phyloP scores from a whole-genome alignment of 2,888 invertebrate genomes.

The Chalcis sispes region DNA sequence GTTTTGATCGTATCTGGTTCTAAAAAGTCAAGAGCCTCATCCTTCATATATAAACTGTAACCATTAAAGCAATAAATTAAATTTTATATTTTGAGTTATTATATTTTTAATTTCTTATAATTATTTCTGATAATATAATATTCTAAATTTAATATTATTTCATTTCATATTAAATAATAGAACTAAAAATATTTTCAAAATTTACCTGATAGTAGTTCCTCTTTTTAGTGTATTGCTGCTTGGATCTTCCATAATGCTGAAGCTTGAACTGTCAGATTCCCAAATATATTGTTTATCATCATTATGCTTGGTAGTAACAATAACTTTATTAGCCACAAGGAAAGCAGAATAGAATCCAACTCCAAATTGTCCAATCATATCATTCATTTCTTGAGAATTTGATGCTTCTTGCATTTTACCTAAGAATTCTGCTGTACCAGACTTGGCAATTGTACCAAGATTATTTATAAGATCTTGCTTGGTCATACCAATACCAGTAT shows the following conservation, averaged over 20 bases:
- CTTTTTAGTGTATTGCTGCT: conserved; percentile 93
- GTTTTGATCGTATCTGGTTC: conserved; percentile 93
- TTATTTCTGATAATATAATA: conserved; percentile 1
- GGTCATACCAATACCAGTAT: conserved; percentile 99
- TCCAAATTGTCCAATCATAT: conserved; percentile 99
- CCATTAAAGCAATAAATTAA: conserved; percentile 48
- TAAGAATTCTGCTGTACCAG: conserved; percentile 97
- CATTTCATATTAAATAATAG: background rate
- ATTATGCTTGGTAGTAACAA: conserved; percentile 97
- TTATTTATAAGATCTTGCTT: conserved; percentile 94
- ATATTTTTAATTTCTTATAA: conserved; percentile 4
- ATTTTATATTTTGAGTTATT: no score
- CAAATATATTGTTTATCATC: conserved; percentile 96
- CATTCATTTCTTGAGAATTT: conserved; percentile 84
- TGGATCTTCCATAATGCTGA: conserved; percentile 94
- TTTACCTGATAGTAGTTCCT: conserved; percentile 90
- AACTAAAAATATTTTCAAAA: background rate
- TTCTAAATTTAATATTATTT: background rate
- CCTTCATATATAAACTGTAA: conserved; percentile 91
- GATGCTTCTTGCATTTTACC: conserved; percentile 88
- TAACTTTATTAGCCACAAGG: conserved; percentile 94
- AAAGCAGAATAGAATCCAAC: conserved; percentile 99
- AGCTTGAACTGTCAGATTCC: conserved; percentile 96
- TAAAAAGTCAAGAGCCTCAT: conserved; percentile 97
- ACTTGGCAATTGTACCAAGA: conserved; percentile 98